Conservation (phyloP, 2,797 vertebrate genomes). For the Paguma larvata region DNA sequence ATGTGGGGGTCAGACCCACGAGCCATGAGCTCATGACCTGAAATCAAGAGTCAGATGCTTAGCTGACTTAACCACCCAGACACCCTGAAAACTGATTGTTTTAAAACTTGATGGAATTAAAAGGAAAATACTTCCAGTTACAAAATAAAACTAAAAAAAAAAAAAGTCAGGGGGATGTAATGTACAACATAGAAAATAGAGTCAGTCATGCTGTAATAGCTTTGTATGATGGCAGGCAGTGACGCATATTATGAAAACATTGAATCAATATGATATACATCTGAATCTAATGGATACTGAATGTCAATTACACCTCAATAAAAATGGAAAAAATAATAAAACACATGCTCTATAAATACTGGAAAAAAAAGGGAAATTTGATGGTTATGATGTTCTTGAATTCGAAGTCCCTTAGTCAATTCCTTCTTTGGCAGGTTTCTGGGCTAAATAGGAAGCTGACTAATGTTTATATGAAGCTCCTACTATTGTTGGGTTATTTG, state of each 20-base stretch:
- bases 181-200: not conserved
- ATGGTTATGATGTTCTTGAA: not conserved
- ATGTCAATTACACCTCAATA: not conserved
- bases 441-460: not conserved
- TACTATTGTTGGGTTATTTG: not conserved
- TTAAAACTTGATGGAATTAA: not conserved
- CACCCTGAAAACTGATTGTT: not conserved
- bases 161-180: not conserved
- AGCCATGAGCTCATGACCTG: too few relatives aligned
- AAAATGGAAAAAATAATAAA: not conserved
- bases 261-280: not conserved
- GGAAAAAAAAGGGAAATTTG: not conserved
- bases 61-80: too few relatives aligned
- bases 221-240: not conserved
- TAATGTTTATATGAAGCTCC: not conserved
- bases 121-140: not conserved
- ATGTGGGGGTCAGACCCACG: too few relatives aligned
- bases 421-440: not conserved
- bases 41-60: too few relatives aligned
- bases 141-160: not conserved
- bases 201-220: not conserved
- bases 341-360: not conserved
- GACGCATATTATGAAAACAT: not conserved
- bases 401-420: not conserved
- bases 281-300: not conserved